Evolutionary conservation across 2,888 invertebrate genomes (phyloP).

Genomic region (Lasioglossum zephyrum): DNA sequence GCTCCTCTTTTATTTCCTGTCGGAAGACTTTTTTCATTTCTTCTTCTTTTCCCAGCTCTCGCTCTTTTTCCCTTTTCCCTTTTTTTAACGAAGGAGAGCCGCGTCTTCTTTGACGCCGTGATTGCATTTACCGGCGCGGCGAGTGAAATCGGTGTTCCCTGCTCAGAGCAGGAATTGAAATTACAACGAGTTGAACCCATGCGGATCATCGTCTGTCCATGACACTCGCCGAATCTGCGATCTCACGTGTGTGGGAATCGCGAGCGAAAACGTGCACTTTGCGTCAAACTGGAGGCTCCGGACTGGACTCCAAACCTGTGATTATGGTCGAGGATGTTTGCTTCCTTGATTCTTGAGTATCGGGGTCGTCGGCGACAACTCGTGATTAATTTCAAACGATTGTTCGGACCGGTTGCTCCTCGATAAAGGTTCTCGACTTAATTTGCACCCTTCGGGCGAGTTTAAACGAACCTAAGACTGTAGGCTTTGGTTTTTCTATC

Average conservation of each 20-base stretch:
- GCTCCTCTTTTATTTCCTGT: slow-evolving; percentile 28
- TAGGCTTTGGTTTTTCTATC: too few species aligned
- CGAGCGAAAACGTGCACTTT: slow-evolving; percentile 11
- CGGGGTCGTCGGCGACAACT: background rate
- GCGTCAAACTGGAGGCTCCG: background rate
- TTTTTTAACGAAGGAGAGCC: slow-evolving; percentile 11
- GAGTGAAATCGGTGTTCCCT: slow-evolving; percentile 34
- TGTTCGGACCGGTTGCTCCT: background rate
- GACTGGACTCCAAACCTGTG: background rate
- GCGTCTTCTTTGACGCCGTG: slow-evolving; percentile 60
- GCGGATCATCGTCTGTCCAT: background rate
- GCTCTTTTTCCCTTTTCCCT: background rate
- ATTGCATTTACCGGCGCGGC: slow-evolving; percentile 55
- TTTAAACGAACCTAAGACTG: background rate
- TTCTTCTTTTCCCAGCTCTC: background rate
- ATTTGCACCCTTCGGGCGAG: background rate
- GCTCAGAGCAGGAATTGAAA: background rate
- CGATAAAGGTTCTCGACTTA: background rate
- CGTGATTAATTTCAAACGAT: background rate
- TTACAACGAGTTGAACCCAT: slow-evolving; percentile 15
- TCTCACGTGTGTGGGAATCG: background rate
- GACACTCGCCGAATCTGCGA: background rate
- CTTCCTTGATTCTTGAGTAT: background rate
- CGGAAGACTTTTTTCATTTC: slow-evolving; percentile 14
- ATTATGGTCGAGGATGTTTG: background rate